Base-by-base conservation (phyloP, 2,113 vertebrate genomes). In the Romanogobio albipinnatus region DNA sequence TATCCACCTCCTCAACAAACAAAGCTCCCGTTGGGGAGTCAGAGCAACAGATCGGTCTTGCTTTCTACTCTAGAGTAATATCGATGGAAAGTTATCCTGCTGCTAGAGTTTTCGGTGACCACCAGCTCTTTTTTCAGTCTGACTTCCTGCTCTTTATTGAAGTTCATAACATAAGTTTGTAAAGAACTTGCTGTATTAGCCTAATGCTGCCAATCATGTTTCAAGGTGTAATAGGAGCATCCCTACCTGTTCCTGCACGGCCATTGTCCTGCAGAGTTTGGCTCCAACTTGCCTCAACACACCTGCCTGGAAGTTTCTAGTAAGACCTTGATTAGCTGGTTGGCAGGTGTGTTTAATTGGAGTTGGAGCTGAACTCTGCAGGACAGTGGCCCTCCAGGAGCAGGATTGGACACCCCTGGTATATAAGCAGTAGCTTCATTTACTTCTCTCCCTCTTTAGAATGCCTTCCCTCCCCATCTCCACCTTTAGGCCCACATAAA, bases 1-100 rank as follows among this genome's bases (percentile, higher is more conserved):
- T 43, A 13, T 26, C 39, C 76, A 61, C 56, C 56, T 61, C 56
- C 76, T 62, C 56, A 43, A 61, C 7, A 79, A 58, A 79, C 33
- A 43, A 45, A 43, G 36, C 56, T 62, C 36, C 22, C n/a, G 1
- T 3, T 39, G 9, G 53, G 51, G 26, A 58, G 51, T 56, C 51
- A 56, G 4, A 22, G 9, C 17, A 56, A 58, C 5, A 6, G 47
- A 33, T 19, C 14, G 19, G 7, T 5, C 9, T 7, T 11, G 9
- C 9, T 51, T 58, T 56, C 51, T 39, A 10, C 66, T 71, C 36
- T 11, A n/a, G 22, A 43, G 4, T 19, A 1, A 43, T n/a, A 43
- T 43, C 19, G 43, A 22, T 3, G 19, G 33, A 68, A 17, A 71
- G 68, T 43, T 10, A 43, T 68, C 33, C 15, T 4, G 36, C 29